These are phyloP conservation scores for Tachysurus vachellii DNA, from an alignment of 2,113 vertebrate genomes.

Conservation along the genomic window DNA sequence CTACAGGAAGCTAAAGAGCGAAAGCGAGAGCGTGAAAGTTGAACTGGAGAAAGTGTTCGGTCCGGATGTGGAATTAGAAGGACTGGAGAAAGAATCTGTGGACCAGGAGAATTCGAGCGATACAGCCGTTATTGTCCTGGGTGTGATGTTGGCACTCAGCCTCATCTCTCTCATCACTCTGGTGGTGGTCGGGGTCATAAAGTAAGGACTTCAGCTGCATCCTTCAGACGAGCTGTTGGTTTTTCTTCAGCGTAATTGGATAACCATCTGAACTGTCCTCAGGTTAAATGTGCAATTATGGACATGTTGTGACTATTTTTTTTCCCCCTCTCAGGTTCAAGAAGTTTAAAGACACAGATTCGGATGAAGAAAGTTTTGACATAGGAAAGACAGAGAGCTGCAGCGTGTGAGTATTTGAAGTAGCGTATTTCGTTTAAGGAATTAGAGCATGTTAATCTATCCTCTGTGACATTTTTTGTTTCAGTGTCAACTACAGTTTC, in stretches of 20 bases:
- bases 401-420: neutral
- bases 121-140: conserved; percentile 45
- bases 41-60: conserved; percentile 64
- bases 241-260: neutral
- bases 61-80: neutral
- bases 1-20: conserved; percentile 70
- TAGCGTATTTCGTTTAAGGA: neutral
- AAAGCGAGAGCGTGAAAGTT: conserved; percentile 49
- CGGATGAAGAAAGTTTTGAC: conserved; percentile 31
- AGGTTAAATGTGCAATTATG: too few relatives aligned
- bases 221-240: neutral
- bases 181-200: conserved; percentile 17
- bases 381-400: neutral
- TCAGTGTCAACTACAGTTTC: neutral
- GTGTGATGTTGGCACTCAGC: conserved; percentile 59
- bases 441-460: neutral
- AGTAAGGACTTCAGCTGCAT: conserved; percentile 20
- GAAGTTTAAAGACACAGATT: conserved; percentile 29
- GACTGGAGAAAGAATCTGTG: conserved; percentile 4
- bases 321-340: conserved; percentile 23
- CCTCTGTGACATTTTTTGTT: neutral
- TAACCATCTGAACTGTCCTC: neutral
- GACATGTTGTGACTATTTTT: neutral
- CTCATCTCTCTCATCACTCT: conserved; percentile 37
- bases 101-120: conserved; percentile 17